Conservation (phyloP, 1,140 invertebrate genomes). For the Drosophila kikkawai region DNA sequence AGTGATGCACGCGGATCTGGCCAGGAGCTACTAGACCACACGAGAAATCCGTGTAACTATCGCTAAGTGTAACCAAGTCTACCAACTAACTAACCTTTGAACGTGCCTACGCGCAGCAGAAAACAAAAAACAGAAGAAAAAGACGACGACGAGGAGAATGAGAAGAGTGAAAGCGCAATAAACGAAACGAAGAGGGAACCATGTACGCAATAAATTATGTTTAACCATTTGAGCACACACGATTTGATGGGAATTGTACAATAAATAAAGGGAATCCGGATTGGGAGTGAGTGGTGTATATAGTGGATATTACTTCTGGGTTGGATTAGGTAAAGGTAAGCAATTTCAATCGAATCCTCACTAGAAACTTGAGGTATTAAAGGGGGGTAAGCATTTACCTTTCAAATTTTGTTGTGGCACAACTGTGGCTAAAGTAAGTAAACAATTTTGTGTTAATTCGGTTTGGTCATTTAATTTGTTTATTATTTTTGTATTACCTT, state of each 20-base stretch:
- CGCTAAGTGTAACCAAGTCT: slow-evolving; percentile 51
- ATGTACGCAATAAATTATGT: slow-evolving; percentile 26
- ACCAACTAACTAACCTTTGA: slow-evolving; percentile 53
- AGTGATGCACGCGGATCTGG: slow-evolving; percentile 50
- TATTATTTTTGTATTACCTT: slow-evolving; percentile 35
- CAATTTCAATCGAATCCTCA: too few species aligned
- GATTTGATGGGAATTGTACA: slow-evolving; percentile 35
- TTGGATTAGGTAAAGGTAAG: not conserved
- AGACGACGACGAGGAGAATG: slow-evolving; percentile 1
- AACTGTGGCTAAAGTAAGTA: too few species aligned
- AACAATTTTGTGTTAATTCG: too few species aligned
- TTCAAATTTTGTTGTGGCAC: too few species aligned
- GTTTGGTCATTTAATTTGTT: slow-evolving; percentile 47
- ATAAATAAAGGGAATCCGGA: slow-evolving; percentile 20
- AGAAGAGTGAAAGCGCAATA: slow-evolving; percentile 36
- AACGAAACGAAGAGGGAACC: slow-evolving; percentile 15
- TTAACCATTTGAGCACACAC: slow-evolving; percentile 15
- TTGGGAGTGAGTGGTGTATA: not conserved
- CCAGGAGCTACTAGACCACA: slow-evolving; percentile 55
- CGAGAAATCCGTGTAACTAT: slow-evolving; percentile 26
- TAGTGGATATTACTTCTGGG: not conserved
- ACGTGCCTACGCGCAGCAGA: slow-evolving; percentile 37
- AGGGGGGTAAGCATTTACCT: too few species aligned
- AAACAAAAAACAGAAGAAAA: not conserved
- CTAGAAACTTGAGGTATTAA: too few species aligned